Evolutionary conservation across 2,797 vertebrate genomes (phyloP).

Genomic region (Apodemus agrarius): DNA sequence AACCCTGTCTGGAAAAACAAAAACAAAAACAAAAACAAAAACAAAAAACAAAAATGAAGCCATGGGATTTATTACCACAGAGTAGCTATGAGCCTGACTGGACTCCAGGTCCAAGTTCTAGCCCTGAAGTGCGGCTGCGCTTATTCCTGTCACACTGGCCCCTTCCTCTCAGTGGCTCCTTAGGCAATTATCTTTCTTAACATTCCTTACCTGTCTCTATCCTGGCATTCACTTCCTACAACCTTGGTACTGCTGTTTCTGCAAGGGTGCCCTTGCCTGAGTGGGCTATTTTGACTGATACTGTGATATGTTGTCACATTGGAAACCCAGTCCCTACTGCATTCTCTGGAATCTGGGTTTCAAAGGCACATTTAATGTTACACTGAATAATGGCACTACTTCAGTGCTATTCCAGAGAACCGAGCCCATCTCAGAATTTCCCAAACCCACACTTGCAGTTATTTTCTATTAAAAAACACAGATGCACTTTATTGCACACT

Average conservation of each 20-base stretch:
- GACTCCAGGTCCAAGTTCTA: neutral
- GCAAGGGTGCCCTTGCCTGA: neutral
- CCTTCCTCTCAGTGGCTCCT: neutral
- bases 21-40: no score
- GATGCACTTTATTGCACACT: constrained; percentile 40
- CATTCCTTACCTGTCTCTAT: neutral
- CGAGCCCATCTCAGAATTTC: constrained; percentile 19
- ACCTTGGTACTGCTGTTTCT: neutral
- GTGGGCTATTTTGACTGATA: neutral
- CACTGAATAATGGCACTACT: constrained; percentile 37
- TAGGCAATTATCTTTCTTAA: neutral
- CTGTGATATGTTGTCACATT: neutral
- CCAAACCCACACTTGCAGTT: constrained; percentile 62
- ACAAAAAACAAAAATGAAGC: no score
- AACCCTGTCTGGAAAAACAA: no score
- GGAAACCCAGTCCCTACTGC: neutral
- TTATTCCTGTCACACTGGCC: neutral
- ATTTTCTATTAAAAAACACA: constrained; percentile 53
- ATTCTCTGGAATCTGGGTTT: neutral
- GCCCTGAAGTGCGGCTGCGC: neutral
- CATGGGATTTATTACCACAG: neutral
- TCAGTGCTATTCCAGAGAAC: constrained; percentile 48
- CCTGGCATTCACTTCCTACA: neutral
- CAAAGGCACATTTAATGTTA: constrained; percentile 28
- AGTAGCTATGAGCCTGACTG: neutral